These are phyloP conservation scores for Menidia beryllina DNA, from an alignment of 2,113 vertebrate genomes.

Conservation along the genomic window DNA sequence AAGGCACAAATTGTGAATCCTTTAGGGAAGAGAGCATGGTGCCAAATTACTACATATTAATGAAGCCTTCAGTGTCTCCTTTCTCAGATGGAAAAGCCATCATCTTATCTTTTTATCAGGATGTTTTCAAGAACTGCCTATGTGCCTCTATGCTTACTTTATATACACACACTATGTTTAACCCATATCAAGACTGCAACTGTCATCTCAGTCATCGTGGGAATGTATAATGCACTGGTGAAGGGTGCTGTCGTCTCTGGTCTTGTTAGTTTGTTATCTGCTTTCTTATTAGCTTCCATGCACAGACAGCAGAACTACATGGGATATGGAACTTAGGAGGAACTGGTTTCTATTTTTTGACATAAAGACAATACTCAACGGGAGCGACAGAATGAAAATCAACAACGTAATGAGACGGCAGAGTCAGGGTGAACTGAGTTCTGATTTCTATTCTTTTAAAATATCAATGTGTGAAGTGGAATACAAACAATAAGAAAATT, in stretches of 20 bases:
- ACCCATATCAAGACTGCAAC: slow-evolving; percentile 4
- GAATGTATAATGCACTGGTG: background rate
- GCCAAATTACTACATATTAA: slow-evolving; percentile 15
- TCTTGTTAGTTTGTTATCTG: slow-evolving; percentile 16
- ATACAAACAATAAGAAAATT: no score
- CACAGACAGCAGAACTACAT: background rate
- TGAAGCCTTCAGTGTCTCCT: no score
- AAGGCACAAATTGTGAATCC: background rate
- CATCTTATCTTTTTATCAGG: no score
- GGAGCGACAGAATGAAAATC: slow-evolving; percentile 6
- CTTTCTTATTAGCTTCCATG: slow-evolving; percentile 33
- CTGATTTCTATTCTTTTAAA: slow-evolving; percentile 1
- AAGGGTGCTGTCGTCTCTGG: background rate
- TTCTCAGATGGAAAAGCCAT: no score
- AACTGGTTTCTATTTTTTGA: slow-evolving; percentile 17
- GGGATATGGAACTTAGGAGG: background rate
- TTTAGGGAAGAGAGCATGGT: background rate
- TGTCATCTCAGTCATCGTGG: background rate
- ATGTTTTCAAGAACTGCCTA: background rate
- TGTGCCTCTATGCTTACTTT: slow-evolving; percentile 10
- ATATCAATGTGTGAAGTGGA: background rate
- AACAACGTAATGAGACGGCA: slow-evolving; percentile 37
- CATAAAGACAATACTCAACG: slow-evolving; percentile 6
- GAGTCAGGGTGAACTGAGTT: background rate
- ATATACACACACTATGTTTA: background rate